Percentiles rank a stretch among this genome's conserved stretches.
phyloP scores from a whole-genome alignment of 1,140 invertebrate genomes.

The Eubasilissa regina region DNA sequence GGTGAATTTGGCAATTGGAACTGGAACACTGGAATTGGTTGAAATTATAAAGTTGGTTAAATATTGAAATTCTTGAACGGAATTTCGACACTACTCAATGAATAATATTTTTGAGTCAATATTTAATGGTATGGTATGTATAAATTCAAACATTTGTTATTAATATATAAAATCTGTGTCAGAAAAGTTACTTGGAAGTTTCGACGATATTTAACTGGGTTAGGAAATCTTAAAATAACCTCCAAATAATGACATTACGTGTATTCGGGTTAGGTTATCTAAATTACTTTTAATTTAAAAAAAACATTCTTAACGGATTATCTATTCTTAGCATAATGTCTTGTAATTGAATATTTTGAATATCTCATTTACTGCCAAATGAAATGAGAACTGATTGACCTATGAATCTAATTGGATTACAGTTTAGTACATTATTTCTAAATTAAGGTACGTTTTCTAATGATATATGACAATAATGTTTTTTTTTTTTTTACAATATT shows the following conservation, averaged over 20 bases:
- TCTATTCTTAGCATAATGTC: too few relatives aligned
- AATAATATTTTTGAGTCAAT: background rate
- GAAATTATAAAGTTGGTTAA: background rate
- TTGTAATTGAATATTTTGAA: too few relatives aligned
- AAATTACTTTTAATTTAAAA: too few relatives aligned
- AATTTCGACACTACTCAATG: too few relatives aligned
- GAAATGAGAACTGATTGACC: too few relatives aligned
- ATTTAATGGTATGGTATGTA: slow-evolving; percentile 9
- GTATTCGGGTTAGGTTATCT: background rate
- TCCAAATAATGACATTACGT: slow-evolving; percentile 23
- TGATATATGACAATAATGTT: too few relatives aligned
- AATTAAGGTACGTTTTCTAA: too few relatives aligned
- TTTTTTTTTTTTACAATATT: too few relatives aligned
- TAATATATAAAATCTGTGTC: background rate
- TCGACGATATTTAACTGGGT: slow-evolving; percentile 5
- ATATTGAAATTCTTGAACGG: background rate
- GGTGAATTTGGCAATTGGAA: background rate
- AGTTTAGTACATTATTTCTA: background rate
- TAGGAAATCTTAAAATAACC: slow-evolving; percentile 28
- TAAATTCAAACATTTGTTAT: background rate
- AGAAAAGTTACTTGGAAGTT: background rate
- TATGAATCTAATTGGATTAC: background rate
- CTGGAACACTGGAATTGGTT: background rate
- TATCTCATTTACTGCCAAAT: too few relatives aligned
- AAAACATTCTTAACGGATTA: too few relatives aligned